Conservation (phyloP, 2,888 invertebrate species). For the Prenolepis imparis region DNA sequence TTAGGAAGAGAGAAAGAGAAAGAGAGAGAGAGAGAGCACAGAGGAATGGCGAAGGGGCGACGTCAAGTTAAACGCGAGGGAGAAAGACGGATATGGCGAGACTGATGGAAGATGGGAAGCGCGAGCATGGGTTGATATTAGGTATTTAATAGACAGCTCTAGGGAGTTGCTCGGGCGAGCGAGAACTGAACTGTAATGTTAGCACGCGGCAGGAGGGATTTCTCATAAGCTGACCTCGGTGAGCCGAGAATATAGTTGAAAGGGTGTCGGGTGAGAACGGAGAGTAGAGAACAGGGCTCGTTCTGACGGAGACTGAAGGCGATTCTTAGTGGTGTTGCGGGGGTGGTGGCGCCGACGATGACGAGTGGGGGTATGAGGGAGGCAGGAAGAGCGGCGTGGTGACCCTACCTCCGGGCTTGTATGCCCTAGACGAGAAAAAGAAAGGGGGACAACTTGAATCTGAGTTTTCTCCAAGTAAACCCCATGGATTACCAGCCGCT, state of each 20-base stretch:
- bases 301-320: slow-evolving; percentile 65
- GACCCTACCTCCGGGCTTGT: slow-evolving; percentile 30
- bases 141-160: slow-evolving; percentile 84
- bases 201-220: slow-evolving; percentile 81
- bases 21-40: neutral
- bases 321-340: slow-evolving; percentile 59
- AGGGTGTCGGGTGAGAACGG: slow-evolving; percentile 67
- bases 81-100: slow-evolving; percentile 29
- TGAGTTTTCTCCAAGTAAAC: slow-evolving; percentile 82
- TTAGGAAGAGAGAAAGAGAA: slow-evolving; percentile 21
- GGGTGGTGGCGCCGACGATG: slow-evolving; percentile 26
- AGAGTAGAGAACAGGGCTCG: slow-evolving; percentile 58
- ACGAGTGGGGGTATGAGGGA: slow-evolving; percentile 29
- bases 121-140: slow-evolving; percentile 81
- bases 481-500: slow-evolving; percentile 82
- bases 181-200: slow-evolving; percentile 81
- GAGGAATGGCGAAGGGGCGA: neutral
- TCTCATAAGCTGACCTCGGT: slow-evolving; percentile 83
- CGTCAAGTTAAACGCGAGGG: neutral
- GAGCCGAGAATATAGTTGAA: slow-evolving; percentile 77
- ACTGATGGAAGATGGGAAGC: slow-evolving; percentile 43
- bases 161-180: slow-evolving; percentile 78
- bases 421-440: slow-evolving; percentile 71
- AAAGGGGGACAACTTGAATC: slow-evolving; percentile 82
- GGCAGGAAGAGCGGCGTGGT: neutral